phyloP scores from a whole-genome alignment of 1,140 invertebrate genomes.

The Sycobia sp. region DNA sequence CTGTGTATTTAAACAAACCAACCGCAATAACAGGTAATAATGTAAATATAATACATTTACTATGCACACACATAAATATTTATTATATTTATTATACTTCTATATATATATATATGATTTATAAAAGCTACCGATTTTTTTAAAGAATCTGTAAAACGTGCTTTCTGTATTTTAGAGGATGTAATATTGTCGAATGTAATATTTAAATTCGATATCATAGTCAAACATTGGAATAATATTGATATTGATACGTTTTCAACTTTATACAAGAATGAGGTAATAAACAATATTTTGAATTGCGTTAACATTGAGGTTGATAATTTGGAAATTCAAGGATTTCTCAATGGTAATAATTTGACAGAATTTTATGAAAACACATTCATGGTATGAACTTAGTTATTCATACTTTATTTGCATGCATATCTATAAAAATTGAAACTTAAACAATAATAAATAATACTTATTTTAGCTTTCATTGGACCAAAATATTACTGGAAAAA shows the following conservation, averaged over 20 bases:
- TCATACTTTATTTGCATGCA: neutral
- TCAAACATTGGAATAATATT: constrained; percentile 41
- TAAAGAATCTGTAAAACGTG: neutral
- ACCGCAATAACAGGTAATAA: constrained; percentile 10
- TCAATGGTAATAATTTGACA: constrained; percentile 39
- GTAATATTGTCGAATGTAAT: constrained; percentile 28
- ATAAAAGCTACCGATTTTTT: neutral
- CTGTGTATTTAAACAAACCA: constrained; percentile 36
- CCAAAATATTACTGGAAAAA: constrained; percentile 45
- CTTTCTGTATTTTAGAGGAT: neutral
- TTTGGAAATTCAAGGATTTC: constrained; percentile 35
- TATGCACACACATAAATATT: neutral
- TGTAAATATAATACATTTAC: neutral
- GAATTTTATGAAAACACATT: constrained; percentile 46
- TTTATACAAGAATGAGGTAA: constrained; percentile 37
- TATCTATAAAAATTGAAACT: too few relatives aligned
- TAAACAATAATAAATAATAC: too few relatives aligned
- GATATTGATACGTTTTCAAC: constrained; percentile 38
- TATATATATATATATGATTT: neutral
- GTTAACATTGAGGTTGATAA: constrained; percentile 34
- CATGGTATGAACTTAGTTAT: constrained; percentile 39
- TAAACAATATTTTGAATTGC: constrained; percentile 31
- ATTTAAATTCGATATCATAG: constrained; percentile 38
- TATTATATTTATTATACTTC: neutral
- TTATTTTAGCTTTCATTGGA: constrained; percentile 37